phyloP scores from a whole-genome alignment of 35 echinoderm and acorn worm genomes.

The Ptychodera flava region DNA sequence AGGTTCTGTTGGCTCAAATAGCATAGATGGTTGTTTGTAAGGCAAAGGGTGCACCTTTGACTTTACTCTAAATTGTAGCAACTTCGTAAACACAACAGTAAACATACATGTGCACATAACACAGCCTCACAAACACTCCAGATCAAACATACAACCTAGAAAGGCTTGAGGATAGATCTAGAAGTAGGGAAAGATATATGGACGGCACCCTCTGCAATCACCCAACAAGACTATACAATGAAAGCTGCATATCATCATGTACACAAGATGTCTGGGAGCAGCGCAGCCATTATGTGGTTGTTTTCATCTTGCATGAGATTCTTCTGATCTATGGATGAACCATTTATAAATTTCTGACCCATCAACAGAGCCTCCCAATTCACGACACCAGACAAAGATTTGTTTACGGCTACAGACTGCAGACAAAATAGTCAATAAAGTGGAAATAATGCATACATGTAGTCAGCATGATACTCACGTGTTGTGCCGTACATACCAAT shows the following conservation, averaged over 20 bases:
- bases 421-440: neutral
- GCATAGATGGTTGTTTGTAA: neutral
- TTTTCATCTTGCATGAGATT: neutral
- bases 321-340: too few relatives aligned
- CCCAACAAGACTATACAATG: neutral
- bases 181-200: neutral
- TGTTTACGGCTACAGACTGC: neutral
- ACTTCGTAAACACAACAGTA: too few relatives aligned
- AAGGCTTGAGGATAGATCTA: neutral
- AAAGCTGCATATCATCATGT: neutral
- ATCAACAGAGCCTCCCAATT: neutral
- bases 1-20: neutral
- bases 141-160: too few relatives aligned
- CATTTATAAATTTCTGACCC: too few relatives aligned
- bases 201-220: too few relatives aligned
- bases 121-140: too few relatives aligned
- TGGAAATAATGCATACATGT: neutral
- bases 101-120: too few relatives aligned
- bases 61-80: neutral
- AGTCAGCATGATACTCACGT: neutral
- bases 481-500: neutral
- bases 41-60: neutral
- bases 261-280: neutral
- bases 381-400: neutral
- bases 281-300: neutral